These are phyloP conservation scores for Pantherophis vulpinus DNA, from an alignment of 2,797 vertebrate genomes.

Conservation along the genomic window DNA sequence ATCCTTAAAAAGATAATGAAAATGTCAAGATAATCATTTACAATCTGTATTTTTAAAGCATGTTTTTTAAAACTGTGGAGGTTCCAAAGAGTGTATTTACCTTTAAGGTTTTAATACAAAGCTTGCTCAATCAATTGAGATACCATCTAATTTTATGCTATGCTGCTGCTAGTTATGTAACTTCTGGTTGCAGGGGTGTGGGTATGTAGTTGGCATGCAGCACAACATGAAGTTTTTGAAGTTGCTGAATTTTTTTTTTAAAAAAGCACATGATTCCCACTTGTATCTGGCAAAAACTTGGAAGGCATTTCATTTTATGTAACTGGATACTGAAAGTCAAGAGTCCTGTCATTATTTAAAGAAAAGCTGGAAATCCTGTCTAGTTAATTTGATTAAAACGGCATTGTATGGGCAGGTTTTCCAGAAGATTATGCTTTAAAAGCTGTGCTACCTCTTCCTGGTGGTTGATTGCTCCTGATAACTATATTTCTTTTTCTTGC, in stretches of 20 bases:
- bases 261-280: conserved; percentile 11
- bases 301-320: conserved; percentile 31
- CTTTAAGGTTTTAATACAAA: conserved; percentile 48
- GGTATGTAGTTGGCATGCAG: not conserved
- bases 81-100: conserved; percentile 59
- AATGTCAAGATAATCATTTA: conserved; percentile 62
- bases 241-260: not conserved
- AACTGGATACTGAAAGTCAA: not conserved
- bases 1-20: conserved; percentile 41
- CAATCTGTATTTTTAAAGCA: conserved; percentile 53
- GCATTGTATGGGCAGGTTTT: not conserved
- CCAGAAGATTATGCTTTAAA: not conserved
- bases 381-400: not conserved
- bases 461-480: not conserved
- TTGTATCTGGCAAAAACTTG: conserved; percentile 28
- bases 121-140: conserved; percentile 45
- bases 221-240: not conserved
- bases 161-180: conserved; percentile 56
- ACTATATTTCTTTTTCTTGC: not conserved
- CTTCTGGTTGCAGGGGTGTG: conserved; percentile 9
- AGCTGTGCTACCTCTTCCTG: not conserved
- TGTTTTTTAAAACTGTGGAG: conserved; percentile 45
- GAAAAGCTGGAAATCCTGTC: conserved; percentile 14
- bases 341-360: not conserved
- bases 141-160: conserved; percentile 56